phyloP scores from a whole-genome alignment of 2,113 vertebrate species.

The Heterochromis multidens region DNA sequence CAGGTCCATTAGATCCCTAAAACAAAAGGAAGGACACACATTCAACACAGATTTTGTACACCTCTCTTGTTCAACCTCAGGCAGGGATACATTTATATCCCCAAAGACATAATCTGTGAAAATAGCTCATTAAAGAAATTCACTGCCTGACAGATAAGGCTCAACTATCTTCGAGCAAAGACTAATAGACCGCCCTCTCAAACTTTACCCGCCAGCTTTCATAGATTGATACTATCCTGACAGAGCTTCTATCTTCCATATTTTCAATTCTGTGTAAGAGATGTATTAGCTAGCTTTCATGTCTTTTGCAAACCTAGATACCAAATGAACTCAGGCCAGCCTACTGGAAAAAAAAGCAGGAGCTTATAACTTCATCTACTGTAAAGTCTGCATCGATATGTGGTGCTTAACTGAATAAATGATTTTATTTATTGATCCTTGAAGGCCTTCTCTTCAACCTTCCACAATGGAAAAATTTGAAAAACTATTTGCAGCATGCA shows the following conservation, averaged over 20 bases:
- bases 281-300: constrained; percentile 14
- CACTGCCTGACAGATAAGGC: constrained; percentile 45
- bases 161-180: constrained; percentile 36
- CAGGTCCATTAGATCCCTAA: constrained; percentile 83
- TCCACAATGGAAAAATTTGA: background rate
- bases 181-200: constrained; percentile 28
- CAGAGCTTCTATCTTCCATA: constrained; percentile 32
- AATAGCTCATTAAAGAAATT: constrained; percentile 56
- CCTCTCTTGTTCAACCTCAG: background rate
- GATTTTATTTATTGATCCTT: constrained; percentile 12
- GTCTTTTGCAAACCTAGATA: constrained; percentile 15
- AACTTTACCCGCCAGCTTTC: background rate
- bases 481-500: background rate
- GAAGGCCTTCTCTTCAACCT: constrained; percentile 5
- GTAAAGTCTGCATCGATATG: constrained; percentile 17
- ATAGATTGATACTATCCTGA: constrained; percentile 31
- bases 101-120: constrained; percentile 38
- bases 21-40: constrained; percentile 15
- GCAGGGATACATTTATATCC: constrained; percentile 29
- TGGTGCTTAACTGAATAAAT: background rate
- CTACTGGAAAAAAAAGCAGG: background rate
- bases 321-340: constrained; percentile 11
- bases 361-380: constrained; percentile 26
- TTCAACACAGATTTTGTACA: constrained; percentile 1
- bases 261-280: constrained; percentile 19